Base-by-base conservation (phyloP, 2,113 vertebrate species). In the Zosterops borbonicus region DNA sequence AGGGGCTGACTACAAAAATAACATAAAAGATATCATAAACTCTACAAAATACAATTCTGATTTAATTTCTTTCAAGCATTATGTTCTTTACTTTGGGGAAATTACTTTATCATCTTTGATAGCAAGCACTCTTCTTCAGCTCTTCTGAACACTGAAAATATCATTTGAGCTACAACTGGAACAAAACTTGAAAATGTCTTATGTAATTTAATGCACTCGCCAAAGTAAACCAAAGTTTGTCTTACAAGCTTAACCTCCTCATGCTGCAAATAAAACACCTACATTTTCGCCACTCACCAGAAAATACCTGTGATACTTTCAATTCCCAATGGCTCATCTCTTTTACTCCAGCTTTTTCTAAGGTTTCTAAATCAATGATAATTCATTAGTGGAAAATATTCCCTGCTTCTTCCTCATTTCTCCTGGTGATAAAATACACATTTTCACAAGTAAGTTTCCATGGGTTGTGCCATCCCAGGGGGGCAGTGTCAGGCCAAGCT, bases 41-140 rank as follows among this genome's bases (percentile, higher is more conserved):
- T 67, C 80, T 56, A 94, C 64, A 92, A 78, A 93, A 82, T 14
- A 78, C 3, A 65, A 62, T 63, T 84, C 70, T 90, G 29, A 80
- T 94, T 94, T 75, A 27, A 93, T 92, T 90, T 81, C 39, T 89
- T 88, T 95, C 80, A 76, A 94, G 73, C 56, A 67, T 84, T 92
- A 79, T 29, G 76, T 58, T 90, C 64, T 82, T 83, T 74, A 86
- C 68, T 83, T 86, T n/a, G 35, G 71, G 59, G 71, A 93, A 90
- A 93, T 71, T 73, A 69, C 84, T 89, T 77, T 91, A 74, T 58
- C 41, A 10, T 91, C 80, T 92, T 78, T 46, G 83, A 92, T 44
- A 87, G 65, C 18, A 84, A 67, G 46, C 31, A 52, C 49, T 84
- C 80, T 55, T 76, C 79, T 86, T 83, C 77, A 91, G 53, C 69